phyloP scores from a whole-genome alignment of 2,888 invertebrate species.

The Rugalucina vietnamica region DNA sequence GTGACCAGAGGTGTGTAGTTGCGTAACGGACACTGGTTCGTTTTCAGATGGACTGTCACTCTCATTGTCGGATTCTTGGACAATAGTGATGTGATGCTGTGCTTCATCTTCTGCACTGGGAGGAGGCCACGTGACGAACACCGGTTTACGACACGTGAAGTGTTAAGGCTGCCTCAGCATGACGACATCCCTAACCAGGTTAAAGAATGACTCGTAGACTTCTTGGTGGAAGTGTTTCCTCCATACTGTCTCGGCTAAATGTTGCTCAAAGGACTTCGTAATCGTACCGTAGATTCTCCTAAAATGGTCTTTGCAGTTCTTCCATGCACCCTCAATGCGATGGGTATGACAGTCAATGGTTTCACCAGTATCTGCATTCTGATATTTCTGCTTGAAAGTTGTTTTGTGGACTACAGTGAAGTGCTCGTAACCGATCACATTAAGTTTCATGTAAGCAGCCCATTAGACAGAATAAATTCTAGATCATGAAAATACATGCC shows the following conservation, averaged over 20 bases:
- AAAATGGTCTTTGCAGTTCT: conserved; percentile 40
- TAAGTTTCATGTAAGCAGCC: conserved; percentile 19
- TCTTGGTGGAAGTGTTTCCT: neutral
- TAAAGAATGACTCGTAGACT: neutral
- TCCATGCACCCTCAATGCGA: conserved; percentile 47
- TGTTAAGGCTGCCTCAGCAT: neutral
- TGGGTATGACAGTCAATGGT: conserved; percentile 26
- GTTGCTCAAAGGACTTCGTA: conserved; percentile 17
- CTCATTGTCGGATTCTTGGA: neutral
- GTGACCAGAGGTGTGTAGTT: neutral
- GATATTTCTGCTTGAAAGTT: conserved; percentile 7
- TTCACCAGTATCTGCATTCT: conserved; percentile 20
- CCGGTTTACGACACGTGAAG: neutral
- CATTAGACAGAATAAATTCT: conserved; percentile 22
- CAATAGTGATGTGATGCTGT: neutral
- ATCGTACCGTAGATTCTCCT: conserved; percentile 13
- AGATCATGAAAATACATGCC: conserved; percentile 18
- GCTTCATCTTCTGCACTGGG: neutral
- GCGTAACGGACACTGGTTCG: neutral
- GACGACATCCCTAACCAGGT: neutral
- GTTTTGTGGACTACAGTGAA: conserved; percentile 10
- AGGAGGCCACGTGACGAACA: neutral
- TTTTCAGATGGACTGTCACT: neutral
- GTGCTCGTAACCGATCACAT: conserved; percentile 25
- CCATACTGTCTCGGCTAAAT: conserved; percentile 25